These are phyloP conservation scores for Drosophila paracracens DNA, from an alignment of 2,888 invertebrate species.

Conservation along the genomic window DNA sequence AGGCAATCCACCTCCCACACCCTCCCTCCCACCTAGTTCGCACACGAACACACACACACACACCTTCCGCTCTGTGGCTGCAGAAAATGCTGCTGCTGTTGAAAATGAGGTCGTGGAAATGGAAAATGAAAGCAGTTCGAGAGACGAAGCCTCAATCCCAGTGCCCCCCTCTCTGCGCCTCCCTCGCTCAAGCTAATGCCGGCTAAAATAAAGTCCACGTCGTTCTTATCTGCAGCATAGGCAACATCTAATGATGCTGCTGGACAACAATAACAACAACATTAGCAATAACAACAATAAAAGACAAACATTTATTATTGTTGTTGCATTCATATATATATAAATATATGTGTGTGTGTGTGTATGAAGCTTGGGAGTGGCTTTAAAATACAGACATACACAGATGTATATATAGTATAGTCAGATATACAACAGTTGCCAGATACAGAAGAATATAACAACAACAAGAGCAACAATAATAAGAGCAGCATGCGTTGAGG, in stretches of 20 bases:
- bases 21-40: not conserved
- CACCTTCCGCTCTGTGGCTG: constrained; percentile 4
- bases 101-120: constrained; percentile 84
- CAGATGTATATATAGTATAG: not conserved
- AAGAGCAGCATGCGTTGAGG: constrained; percentile 14
- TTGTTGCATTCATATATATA: constrained; percentile 29
- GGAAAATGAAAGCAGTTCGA: constrained; percentile 84
- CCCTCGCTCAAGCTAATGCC: constrained; percentile 42
- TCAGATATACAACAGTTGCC: constrained; percentile 1
- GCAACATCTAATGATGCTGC: constrained; percentile 54
- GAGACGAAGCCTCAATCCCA: constrained; percentile 41
- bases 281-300: not conserved
- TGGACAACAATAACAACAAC: constrained; percentile 23
- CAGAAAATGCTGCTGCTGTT: constrained; percentile 17
- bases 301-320: constrained; percentile 16
- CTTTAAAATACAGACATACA: constrained; percentile 57
- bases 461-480: constrained; percentile 5
- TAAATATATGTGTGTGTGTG: not conserved
- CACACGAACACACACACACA: not conserved
- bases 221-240: constrained; percentile 33
- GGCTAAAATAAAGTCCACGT: constrained; percentile 53
- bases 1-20: not conserved
- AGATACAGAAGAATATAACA: constrained; percentile 14
- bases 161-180: no score
- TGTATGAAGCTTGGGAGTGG: constrained; percentile 61